These are phyloP conservation scores for Pyrrhia umbra DNA, from an alignment of 2,888 invertebrate species.

Conservation along the genomic window DNA sequence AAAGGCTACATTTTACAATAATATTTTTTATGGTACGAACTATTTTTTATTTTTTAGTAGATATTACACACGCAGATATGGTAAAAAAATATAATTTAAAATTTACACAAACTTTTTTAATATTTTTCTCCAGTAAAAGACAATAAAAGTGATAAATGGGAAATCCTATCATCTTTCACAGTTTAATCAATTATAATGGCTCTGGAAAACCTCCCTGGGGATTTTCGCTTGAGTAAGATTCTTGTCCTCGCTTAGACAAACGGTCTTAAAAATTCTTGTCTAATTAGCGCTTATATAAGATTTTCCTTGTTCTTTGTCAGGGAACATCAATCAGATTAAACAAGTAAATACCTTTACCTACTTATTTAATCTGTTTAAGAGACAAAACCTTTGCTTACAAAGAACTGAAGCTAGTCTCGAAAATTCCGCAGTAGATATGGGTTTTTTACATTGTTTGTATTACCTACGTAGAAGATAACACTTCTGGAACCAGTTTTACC, in stretches of 20 bases:
- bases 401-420: background rate
- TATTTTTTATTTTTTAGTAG: too few relatives aligned
- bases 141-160: slow-evolving; percentile 13
- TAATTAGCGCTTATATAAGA: background rate
- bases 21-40: too few relatives aligned
- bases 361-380: too few relatives aligned
- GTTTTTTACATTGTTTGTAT: background rate
- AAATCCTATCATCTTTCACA: background rate
- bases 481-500: background rate
- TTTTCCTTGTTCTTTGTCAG: background rate
- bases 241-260: background rate
- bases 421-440: background rate
- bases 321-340: background rate
- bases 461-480: background rate
- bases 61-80: too few relatives aligned
- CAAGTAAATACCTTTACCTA: too few relatives aligned
- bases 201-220: background rate
- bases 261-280: background rate
- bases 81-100: too few relatives aligned
- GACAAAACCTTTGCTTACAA: too few relatives aligned
- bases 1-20: too few relatives aligned
- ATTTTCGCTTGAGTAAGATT: background rate
- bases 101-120: too few relatives aligned
- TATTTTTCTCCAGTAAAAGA: too few relatives aligned
- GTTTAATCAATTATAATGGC: slow-evolving; percentile 9